Evolutionary conservation across 2,888 invertebrate species (phyloP).

Genomic region (Trachelus tabidus): DNA sequence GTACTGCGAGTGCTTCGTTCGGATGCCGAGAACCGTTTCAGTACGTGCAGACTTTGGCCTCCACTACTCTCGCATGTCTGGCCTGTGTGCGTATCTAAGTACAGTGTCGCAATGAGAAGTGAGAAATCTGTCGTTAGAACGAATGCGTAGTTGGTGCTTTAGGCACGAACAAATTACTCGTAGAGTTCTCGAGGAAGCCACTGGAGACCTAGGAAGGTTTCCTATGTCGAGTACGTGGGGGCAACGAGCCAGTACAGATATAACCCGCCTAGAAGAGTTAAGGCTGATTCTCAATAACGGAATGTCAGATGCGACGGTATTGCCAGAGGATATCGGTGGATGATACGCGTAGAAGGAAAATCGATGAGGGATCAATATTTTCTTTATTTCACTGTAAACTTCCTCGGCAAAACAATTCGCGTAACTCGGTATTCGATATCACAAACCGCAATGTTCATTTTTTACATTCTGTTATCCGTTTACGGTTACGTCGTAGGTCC

Average conservation of each 20-base stretch:
- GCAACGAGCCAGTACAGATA: not conserved
- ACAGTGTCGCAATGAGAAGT: conserved; percentile 45
- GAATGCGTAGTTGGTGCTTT: conserved; percentile 5
- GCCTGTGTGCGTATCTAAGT: conserved; percentile 34
- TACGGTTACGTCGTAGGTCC: not conserved
- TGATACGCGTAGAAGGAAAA: not conserved
- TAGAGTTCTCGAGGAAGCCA: not conserved
- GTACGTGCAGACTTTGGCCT: conserved; percentile 13
- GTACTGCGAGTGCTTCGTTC: conserved; percentile 12
- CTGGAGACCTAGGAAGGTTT: not conserved
- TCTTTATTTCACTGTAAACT: not conserved
- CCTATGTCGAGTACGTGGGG: not conserved
- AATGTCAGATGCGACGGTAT: not conserved
- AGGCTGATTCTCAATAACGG: not conserved
- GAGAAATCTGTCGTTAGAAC: conserved; percentile 37
- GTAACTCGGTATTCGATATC: not conserved
- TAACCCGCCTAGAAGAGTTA: not conserved
- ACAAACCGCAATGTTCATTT: not conserved
- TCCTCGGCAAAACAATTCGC: not conserved
- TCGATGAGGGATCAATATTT: not conserved
- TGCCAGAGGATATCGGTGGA: not conserved
- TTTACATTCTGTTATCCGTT: not conserved
- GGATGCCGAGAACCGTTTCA: not conserved
- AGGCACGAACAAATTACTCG: not conserved
- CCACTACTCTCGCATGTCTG: conserved; percentile 20